These are phyloP conservation scores for Etia nguti DNA, from an alignment of 2,113 vertebrate genomes.

Conservation along the genomic window DNA sequence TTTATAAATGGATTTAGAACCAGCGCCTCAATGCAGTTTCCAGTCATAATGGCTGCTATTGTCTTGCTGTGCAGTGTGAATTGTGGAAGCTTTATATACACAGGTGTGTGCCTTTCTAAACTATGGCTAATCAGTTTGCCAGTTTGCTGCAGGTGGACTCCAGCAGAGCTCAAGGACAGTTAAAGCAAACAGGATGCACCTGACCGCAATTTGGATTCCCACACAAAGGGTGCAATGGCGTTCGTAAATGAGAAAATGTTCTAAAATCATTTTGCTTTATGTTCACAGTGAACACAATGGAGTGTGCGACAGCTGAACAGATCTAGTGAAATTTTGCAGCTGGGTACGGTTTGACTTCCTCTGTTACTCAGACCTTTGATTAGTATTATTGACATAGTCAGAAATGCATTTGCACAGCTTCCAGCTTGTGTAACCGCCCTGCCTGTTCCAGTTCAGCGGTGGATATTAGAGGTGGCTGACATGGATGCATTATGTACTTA, in stretches of 20 bases:
- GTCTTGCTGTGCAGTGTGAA: neutral
- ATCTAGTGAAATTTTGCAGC: neutral
- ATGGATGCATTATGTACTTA: neutral
- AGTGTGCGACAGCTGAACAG: neutral
- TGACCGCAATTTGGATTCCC: neutral
- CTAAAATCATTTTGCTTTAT: neutral
- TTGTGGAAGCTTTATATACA: neutral
- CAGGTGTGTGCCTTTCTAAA: neutral
- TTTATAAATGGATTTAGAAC: neutral
- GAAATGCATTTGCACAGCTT: slow-evolving; percentile 19
- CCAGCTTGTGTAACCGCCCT: neutral
- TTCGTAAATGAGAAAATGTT: neutral
- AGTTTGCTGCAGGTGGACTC: neutral
- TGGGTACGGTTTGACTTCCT: neutral
- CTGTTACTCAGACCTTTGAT: neutral
- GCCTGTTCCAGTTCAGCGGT: neutral
- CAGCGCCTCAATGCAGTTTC: neutral
- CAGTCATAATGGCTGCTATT: neutral
- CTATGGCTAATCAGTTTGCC: neutral
- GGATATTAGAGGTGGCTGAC: neutral
- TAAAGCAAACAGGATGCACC: neutral
- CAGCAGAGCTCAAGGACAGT: neutral
- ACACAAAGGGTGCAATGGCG: neutral
- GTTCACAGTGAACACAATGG: neutral
- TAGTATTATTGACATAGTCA: neutral